Evolutionary conservation across 2,888 invertebrate species (phyloP).

Genomic region (Anorthoa munda): DNA sequence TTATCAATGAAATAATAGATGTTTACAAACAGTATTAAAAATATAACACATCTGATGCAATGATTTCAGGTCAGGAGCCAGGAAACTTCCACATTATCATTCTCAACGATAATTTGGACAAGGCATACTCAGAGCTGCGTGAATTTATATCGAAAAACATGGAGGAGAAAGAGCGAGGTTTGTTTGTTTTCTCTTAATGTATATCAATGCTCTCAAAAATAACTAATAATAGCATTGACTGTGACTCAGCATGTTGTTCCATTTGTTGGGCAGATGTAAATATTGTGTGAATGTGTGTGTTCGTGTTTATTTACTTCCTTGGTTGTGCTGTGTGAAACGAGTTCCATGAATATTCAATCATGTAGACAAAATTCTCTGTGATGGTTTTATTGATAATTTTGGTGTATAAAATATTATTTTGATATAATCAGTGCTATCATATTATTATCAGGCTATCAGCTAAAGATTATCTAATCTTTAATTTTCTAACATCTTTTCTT

Average conservation of each 20-base stretch:
- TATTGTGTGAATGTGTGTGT: constrained; percentile 10
- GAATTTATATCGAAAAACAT: constrained; percentile 93
- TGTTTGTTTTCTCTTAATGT: constrained; percentile 46
- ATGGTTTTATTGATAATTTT: not conserved
- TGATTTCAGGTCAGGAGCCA: constrained; percentile 87
- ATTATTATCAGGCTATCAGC: not conserved
- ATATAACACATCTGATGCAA: constrained; percentile 51
- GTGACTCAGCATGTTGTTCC: constrained; percentile 49
- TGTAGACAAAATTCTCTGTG: not conserved
- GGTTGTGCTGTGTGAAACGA: not conserved
- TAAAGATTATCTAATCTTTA: not conserved
- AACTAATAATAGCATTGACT: constrained; percentile 28
- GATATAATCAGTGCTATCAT: not conserved
- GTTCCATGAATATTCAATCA: not conserved
- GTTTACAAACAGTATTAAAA: constrained; percentile 47
- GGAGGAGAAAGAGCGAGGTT: constrained; percentile 89
- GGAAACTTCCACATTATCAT: constrained; percentile 96
- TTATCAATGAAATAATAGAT: constrained; percentile 29
- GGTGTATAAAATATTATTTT: not conserved
- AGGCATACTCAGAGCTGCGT: constrained; percentile 94
- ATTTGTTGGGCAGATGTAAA: constrained; percentile 13
- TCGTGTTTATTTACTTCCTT: constrained; percentile 1
- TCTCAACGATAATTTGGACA: constrained; percentile 95
- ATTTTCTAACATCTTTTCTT: not conserved
- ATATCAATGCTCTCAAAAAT: constrained; percentile 7